Evolutionary conservation across 2,113 vertebrate species (phyloP), one percentile per base, ranked within the genome.

Genomic region (Phylloscopus trochiloides): DNA sequence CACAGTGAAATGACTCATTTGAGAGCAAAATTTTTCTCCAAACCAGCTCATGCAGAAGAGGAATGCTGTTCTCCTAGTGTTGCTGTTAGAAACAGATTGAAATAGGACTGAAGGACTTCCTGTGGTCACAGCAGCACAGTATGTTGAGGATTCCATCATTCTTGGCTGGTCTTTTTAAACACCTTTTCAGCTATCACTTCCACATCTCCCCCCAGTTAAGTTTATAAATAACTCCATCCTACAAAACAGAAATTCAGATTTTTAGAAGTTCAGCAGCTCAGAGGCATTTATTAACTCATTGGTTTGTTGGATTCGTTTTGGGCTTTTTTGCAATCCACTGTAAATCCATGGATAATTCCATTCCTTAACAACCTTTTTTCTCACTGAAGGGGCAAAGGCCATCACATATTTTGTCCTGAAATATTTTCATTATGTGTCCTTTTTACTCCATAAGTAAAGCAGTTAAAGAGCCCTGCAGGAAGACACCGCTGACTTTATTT

Each of bases 1-100:
- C 45, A 68, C 74, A 87, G 43, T 18, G n/a, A 78, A 74, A 79
- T 92, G 62, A 94, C 45, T 86, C 92, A 91, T 20, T 17, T 55
- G 20, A 59, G 43, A 77, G 40, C 6, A 47, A 7, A 75, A 9
- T 62, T 76, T 45, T 57, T 65, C 87, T 72, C 71, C 74, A 86
- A 65, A 66, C 4, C 54, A 76, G 26, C 87, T 25, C 31, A 32
- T 6, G 32, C 15, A 66, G 47, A 73, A 88, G 19, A 75, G 12
- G 14, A 90, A 82, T 26, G 18, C 31, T 74, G 25, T 40, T 83
- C 34, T 79, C 47, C 38, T 17, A 71, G 26, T 25, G 31, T 32
- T 77, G 34, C 74, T 67, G 10, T 12, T 51, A 24, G 24, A 62
- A 78, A 82, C 12, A 62, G 42, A 54, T 0, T 54, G 47, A 21